Percentiles rank a stretch among this genome's conserved stretches.
phyloP scores from a whole-genome alignment of 2,113 vertebrate genomes.

The Zingel zingel region DNA sequence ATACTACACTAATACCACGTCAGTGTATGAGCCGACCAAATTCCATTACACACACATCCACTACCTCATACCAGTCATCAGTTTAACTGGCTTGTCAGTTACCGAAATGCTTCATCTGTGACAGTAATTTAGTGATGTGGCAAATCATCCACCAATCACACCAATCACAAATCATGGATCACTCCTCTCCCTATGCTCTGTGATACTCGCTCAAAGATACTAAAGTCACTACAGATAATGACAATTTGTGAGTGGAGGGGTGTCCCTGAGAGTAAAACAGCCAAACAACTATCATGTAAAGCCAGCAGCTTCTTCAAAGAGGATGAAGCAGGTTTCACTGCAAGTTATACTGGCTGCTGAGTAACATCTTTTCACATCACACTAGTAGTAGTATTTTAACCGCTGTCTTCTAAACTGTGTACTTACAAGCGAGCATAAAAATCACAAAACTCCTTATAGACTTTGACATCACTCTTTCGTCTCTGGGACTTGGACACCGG shows the following conservation, averaged over 20 bases:
- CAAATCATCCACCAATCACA: background rate
- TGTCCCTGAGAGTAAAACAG: background rate
- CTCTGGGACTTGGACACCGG: conserved; percentile 92
- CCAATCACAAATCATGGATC: background rate
- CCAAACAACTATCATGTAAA: background rate
- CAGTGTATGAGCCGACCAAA: conserved; percentile 3
- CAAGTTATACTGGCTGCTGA: background rate
- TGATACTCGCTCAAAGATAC: background rate
- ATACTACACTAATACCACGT: conserved; percentile 9
- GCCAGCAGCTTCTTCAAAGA: background rate
- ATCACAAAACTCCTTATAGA: conserved; percentile 99
- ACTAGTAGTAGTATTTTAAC: background rate
- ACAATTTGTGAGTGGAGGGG: background rate
- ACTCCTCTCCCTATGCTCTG: background rate
- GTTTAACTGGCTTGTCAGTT: background rate
- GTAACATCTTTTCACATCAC: background rate
- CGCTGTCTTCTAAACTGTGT: background rate
- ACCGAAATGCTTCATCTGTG: conserved; percentile 10
- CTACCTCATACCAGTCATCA: background rate
- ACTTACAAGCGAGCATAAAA: conserved; percentile 99
- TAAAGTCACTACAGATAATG: background rate
- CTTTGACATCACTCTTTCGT: conserved; percentile 93
- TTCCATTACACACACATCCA: conserved; percentile 8
- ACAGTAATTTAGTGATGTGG: background rate
- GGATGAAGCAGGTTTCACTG: too few relatives aligned